Base-by-base conservation (phyloP, 1,140 invertebrate species). In the Melanaphis sacchari region DNA sequence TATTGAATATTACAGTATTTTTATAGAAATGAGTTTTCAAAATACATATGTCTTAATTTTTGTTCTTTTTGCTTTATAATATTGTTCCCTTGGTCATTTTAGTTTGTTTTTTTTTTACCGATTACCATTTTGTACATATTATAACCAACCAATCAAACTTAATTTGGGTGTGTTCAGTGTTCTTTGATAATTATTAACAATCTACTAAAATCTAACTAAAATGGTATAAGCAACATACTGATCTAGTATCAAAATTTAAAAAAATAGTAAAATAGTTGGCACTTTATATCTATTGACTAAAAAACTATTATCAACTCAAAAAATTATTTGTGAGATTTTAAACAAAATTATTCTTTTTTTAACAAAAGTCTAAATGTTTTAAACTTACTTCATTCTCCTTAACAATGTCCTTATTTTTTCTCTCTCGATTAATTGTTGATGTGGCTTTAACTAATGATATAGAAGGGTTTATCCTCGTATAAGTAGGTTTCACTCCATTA, bases 311-410 rank as follows among this genome's bases (percentile, higher is more conserved):
- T 24, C 21, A 38, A 38, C 38, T 24, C 8, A 38, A 24, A 82
- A 82, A 21, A 36, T 40, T 76, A 66, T 76, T n/a, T 76, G 8
- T 76, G 22, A n/a, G 31, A 76, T 76, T 76, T 36, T 18, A n/a
- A 31, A 66, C 26, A 15, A 66, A 66, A 66, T 66, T 31, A 15
- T 66, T 66, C 5, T 15, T n/a, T n/a, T 66, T n/a, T 9, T 22
- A 82, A 82, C 81, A 38, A 82, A 22, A 82, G 40, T 40, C 5
- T 82, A 11, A 24, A 40, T 82, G 7, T 38, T 82, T 82, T 31
- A 85, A 49, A 49, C 85, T 88, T 88, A 88, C 85, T 88, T 88
- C 43, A 88, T 88, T 88, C n/a, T 40, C 85, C 43, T 46, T 88
- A 21, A 46, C 11, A 46, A 88, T 88, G 24, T 46, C 85, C 22